phyloP scores from a whole-genome alignment of 2,797 vertebrate genomes.

The Triplophysa yarkandensis region DNA sequence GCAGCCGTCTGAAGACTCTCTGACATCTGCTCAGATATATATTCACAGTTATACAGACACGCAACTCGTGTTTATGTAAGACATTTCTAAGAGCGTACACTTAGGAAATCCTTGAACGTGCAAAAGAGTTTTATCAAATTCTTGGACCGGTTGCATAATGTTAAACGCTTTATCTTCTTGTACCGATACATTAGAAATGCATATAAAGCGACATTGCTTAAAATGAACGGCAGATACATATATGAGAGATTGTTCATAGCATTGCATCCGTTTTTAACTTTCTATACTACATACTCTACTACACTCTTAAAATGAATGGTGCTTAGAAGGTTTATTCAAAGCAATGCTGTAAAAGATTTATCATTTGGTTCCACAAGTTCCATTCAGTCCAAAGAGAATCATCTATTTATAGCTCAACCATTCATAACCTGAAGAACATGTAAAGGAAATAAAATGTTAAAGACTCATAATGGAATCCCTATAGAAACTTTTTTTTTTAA shows the following conservation, averaged over 20 bases:
- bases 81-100: background rate
- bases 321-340: no score
- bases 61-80: background rate
- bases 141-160: background rate
- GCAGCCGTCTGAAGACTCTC: background rate
- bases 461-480: no score
- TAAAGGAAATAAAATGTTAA: no score
- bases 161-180: background rate
- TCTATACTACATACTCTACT: no score
- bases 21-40: background rate
- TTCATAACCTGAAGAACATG: no score
- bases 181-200: background rate
- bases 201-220: background rate
- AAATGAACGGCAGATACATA: conserved; percentile 4
- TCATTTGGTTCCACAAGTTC: no score
- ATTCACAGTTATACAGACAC: background rate
- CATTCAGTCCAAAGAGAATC: no score
- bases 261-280: no score
- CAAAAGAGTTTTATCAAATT: background rate
- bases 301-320: no score
- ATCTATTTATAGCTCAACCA: no score
- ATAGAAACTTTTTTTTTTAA: no score
- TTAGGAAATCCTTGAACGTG: background rate
- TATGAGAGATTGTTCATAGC: background rate
- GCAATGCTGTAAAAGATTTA: no score